A percentile compares a stretch with the other conserved stretches of the same genome.
Conservation (phyloP, 2,888 invertebrate species). For the Xanthia togata region DNA sequence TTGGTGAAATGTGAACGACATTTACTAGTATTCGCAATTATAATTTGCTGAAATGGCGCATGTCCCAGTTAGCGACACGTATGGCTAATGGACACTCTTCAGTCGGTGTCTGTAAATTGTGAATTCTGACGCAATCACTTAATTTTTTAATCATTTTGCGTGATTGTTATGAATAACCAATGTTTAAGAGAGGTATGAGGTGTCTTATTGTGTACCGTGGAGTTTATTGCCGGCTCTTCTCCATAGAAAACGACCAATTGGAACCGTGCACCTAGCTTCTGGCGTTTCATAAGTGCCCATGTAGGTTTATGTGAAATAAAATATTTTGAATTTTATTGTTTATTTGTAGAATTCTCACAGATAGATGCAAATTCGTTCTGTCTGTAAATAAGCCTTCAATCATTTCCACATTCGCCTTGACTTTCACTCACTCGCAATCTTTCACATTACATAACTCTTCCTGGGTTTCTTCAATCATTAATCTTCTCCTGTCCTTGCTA, state of each 20-base stretch:
- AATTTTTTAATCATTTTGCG: slow-evolving; percentile 56
- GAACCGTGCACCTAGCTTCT: too few relatives aligned
- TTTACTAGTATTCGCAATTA: slow-evolving; percentile 58
- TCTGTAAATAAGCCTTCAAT: slow-evolving; percentile 52
- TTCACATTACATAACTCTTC: slow-evolving; percentile 61
- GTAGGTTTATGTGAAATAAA: too few relatives aligned
- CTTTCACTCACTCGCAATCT: slow-evolving; percentile 56
- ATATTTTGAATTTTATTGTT: too few relatives aligned
- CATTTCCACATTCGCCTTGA: slow-evolving; percentile 57
- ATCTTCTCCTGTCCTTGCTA: slow-evolving; percentile 56
- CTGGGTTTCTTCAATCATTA: slow-evolving; percentile 59
- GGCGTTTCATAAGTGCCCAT: too few relatives aligned
- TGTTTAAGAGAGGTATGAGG: slow-evolving; percentile 5
- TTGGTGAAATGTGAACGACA: slow-evolving; percentile 46
- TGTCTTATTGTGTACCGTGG: too few relatives aligned
- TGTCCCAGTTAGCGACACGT: slow-evolving; percentile 67
- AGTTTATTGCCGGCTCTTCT: too few relatives aligned
- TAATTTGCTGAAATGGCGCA: slow-evolving; percentile 70
- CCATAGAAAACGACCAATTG: too few relatives aligned
- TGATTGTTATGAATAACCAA: slow-evolving; percentile 46
- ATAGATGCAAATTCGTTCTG: slow-evolving; percentile 18
- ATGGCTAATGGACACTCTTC: slow-evolving; percentile 65
- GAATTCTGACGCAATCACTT: slow-evolving; percentile 57
- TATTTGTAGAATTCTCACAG: slow-evolving; percentile 15
- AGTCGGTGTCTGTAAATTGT: slow-evolving; percentile 47